Evolutionary conservation across 2,888 invertebrate species (phyloP).

Genomic region (Cosmia trapezina): DNA sequence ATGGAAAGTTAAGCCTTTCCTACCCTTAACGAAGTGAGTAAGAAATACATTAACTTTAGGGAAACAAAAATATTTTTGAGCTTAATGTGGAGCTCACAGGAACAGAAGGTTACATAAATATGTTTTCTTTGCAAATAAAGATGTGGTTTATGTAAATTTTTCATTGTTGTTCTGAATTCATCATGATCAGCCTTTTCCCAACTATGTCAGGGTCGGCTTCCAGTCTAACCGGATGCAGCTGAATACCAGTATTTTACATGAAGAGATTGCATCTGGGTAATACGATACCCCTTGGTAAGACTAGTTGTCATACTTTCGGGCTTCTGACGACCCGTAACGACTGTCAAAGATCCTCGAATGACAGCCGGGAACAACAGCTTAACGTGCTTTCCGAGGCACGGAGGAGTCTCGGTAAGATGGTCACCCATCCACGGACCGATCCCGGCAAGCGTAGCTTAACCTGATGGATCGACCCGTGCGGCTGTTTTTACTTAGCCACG

Average conservation of each 20-base stretch:
- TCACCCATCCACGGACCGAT: too few relatives aligned
- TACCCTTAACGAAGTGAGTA: slow-evolving; percentile 14
- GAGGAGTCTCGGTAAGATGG: not conserved
- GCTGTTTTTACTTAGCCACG: not conserved
- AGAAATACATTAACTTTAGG: slow-evolving; percentile 25
- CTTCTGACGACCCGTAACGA: not conserved
- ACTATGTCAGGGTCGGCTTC: not conserved
- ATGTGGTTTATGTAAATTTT: slow-evolving; percentile 9
- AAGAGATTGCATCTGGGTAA: not conserved
- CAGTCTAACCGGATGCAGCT: not conserved
- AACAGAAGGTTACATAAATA: slow-evolving; percentile 10
- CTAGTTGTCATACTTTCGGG: not conserved
- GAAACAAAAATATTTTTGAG: slow-evolving; percentile 33
- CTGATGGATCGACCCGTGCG: too few relatives aligned
- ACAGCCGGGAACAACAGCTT: not conserved
- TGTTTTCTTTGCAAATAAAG: slow-evolving; percentile 44
- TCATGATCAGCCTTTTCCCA: not conserved
- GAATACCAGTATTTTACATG: not conserved
- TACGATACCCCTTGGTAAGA: too few relatives aligned
- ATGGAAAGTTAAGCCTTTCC: not conserved
- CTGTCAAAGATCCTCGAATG: not conserved
- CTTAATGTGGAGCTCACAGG: not conserved
- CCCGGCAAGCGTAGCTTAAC: not conserved
- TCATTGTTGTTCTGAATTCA: too few relatives aligned
- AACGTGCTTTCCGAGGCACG: not conserved